Evolutionary conservation across 2,113 vertebrate genomes (phyloP).

Genomic region (Rousettus leschenaultii): DNA sequence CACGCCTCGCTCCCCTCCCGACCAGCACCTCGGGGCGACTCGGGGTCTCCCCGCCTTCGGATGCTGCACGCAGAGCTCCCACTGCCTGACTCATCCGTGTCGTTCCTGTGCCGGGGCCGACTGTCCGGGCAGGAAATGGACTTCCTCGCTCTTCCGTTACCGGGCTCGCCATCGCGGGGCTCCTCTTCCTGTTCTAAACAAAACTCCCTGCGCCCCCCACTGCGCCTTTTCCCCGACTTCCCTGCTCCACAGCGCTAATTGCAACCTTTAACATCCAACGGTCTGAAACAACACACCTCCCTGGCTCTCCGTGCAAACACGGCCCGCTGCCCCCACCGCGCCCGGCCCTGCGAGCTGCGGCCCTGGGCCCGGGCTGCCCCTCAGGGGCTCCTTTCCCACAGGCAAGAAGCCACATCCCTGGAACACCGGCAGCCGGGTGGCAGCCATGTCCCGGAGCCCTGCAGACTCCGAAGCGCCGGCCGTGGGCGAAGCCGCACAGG

Average conservation of each 20-base stretch:
- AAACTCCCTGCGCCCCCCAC: neutral
- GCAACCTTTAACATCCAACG: conserved; percentile 36
- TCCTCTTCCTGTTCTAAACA: conserved; percentile 25
- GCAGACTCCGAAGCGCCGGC: no score
- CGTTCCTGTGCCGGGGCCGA: neutral
- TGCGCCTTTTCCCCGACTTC: neutral
- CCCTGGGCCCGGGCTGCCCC: no score
- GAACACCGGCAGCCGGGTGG: no score
- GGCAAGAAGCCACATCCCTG: no score
- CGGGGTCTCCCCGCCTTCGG: no score
- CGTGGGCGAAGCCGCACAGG: no score
- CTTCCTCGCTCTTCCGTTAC: neutral
- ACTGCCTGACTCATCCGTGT: no score
- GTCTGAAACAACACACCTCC: conserved; percentile 31
- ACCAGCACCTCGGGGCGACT: no score
- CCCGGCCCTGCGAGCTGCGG: neutral
- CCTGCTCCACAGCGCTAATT: neutral
- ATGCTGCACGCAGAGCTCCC: no score
- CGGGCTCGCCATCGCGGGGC: neutral
- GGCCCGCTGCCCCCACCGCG: fast-evolving
- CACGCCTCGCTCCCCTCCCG: no score
- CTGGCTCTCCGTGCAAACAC: neutral
- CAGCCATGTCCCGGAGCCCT: no score
- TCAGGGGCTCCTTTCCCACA: no score
- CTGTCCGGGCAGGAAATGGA: conserved; percentile 24